Conservation (phyloP, 2,797 vertebrate genomes). For the Hemibagrus guttatus region DNA sequence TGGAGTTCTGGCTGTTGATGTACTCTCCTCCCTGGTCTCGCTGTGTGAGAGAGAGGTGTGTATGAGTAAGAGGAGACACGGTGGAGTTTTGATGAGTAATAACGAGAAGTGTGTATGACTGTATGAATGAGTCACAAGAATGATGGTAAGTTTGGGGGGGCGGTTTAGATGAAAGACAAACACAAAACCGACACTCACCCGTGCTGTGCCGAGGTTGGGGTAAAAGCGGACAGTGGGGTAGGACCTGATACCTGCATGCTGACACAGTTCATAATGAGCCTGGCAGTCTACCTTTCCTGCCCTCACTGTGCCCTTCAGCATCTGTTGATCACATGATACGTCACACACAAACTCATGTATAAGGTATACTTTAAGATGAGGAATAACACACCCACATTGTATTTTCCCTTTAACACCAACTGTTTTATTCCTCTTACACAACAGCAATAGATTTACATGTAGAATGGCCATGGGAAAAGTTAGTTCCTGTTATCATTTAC, state of each 20-base stretch:
- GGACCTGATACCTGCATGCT: constrained; percentile 84
- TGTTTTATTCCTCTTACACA: not conserved
- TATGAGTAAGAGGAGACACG: not conserved
- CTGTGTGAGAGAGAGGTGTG: constrained; percentile 62
- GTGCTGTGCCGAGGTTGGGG: constrained; percentile 71
- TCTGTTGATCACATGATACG: constrained; percentile 64
- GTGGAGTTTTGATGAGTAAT: not conserved
- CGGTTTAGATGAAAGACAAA: not conserved
- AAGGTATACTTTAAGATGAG: not conserved
- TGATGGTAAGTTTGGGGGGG: too few species aligned
- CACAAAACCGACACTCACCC: constrained; percentile 72
- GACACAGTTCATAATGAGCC: constrained; percentile 82
- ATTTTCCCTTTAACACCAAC: not conserved
- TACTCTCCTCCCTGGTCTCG: constrained; percentile 79
- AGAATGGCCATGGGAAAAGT: not conserved
- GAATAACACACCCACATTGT: not conserved
- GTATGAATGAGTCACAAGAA: not conserved
- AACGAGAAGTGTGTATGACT: not conserved
- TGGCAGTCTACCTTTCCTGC: constrained; percentile 97
- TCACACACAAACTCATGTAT: not conserved
- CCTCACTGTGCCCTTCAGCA: constrained; percentile 85
- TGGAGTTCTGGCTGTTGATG: constrained; percentile 85
- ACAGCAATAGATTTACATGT: not conserved
- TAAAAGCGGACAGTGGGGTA: constrained; percentile 92
- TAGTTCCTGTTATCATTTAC: not conserved